Evolutionary conservation across 2,113 vertebrate species (phyloP), one percentile per base, ranked within the genome.

Genomic region (Dinomys branickii): DNA sequence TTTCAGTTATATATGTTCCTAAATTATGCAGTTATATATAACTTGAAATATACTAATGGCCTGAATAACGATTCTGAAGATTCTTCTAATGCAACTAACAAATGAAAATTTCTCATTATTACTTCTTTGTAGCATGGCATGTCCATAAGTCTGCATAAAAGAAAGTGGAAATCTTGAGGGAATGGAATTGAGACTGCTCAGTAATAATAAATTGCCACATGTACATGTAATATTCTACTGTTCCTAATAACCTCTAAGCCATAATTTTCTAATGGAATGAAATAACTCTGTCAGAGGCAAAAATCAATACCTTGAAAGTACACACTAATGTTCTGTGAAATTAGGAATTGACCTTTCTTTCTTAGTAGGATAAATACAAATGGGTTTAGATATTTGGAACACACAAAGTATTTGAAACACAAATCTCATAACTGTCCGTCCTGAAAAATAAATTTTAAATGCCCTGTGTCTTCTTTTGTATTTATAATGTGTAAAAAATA

Each of bases 241-340:
- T 82, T 94, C 96, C 85, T 97, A 88, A 92, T 94, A 84, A 94
- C 33, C 91, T 94, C 75, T 94, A 75, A 95, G 91, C 77, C 61
- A 56, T 81, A 69, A 88, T 95, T 97, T 97, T 97, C 88, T 95
- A 91, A 91, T 84, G 89, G 75, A 92, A 85, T 96, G 63, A 94
- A 96, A 95, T 95, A 90, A 95, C 63, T 92, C 73, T 93, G 82
- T 92, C 58, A 95, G 94, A 94, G 91, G 58, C 65, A 96, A 95
- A 95, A 97, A 94, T 96, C 94, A 95, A 69, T 97, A 90, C n/a
- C 88, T 78, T 96, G 77, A 94, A 91, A 96, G 82, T 26, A 78
- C 3, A 95, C 33, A 87, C 38, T 50, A 77, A 96, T 96, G 77
- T 92, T 87, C 94, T 96, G 82, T 91, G 71, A 94, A 97, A 95